phyloP scores from a whole-genome alignment of 92 coral and sea anemone species.

The Siderastrea radians region DNA sequence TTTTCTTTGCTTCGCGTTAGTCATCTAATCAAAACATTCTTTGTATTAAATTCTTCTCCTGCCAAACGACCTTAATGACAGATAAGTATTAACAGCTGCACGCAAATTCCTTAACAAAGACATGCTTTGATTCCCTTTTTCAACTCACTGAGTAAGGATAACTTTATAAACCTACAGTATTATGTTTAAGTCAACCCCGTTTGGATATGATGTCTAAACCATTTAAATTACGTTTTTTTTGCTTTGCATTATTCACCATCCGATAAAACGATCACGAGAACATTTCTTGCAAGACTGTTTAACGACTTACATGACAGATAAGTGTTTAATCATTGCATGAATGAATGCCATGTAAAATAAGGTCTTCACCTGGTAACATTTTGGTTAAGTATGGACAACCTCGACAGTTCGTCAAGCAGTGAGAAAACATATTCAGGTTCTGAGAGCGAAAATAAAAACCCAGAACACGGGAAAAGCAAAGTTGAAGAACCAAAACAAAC shows the following conservation, averaged over 20 bases:
- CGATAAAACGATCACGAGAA: constrained; percentile 6
- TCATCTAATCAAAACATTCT: constrained; percentile 26
- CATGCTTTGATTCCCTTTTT: constrained; percentile 20
- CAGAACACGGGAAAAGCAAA: constrained; percentile 22
- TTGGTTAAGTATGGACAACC: constrained; percentile 36
- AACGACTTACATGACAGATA: constrained; percentile 4
- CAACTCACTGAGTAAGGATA: constrained; percentile 21
- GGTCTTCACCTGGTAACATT: constrained; percentile 18
- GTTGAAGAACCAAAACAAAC: constrained; percentile 29
- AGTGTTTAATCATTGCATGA: constrained; percentile 17
- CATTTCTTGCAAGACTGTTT: constrained; percentile 15
- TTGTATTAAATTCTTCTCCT: constrained; percentile 15
- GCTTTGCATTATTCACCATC: constrained; percentile 10
- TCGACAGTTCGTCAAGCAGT: constrained; percentile 34
- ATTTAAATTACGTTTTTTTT: constrained; percentile 1
- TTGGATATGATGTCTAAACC: constrained; percentile 22
- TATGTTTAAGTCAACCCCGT: constrained; percentile 10
- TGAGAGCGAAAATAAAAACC: constrained; percentile 25
- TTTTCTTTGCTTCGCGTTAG: constrained; percentile 22
- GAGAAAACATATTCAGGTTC: constrained; percentile 27
- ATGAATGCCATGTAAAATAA: constrained; percentile 25
- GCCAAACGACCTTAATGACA: constrained; percentile 25
- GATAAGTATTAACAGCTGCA: constrained; percentile 27
- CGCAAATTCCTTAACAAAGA: constrained; percentile 17
- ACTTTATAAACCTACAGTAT: not conserved